Evolutionary conservation across 2,113 vertebrate genomes (phyloP).

Genomic region (Rynchops niger): DNA sequence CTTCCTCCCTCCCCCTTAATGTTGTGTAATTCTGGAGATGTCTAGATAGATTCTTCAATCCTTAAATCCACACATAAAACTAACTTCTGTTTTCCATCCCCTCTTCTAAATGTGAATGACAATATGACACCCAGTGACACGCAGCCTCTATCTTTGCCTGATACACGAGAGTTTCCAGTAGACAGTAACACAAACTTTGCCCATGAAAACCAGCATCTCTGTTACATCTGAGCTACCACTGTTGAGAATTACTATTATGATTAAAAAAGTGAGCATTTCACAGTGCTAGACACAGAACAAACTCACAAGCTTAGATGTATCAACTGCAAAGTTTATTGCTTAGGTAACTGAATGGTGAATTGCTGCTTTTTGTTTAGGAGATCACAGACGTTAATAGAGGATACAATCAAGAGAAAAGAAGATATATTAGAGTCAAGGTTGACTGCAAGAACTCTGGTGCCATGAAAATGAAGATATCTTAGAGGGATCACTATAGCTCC

Average conservation of each 20-base stretch:
- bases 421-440: background rate
- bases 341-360: background rate
- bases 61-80: background rate
- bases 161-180: background rate
- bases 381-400: background rate
- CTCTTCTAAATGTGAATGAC: background rate
- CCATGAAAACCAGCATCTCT: background rate
- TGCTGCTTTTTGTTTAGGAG: background rate
- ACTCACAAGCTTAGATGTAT: background rate
- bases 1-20: background rate
- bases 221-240: background rate
- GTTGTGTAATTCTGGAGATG: background rate
- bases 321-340: background rate
- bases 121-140: background rate
- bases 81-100: background rate
- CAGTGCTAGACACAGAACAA: background rate
- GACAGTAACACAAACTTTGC: background rate
- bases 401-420: background rate
- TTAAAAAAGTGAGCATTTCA: background rate
- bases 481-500: background rate
- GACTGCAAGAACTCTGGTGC: background rate
- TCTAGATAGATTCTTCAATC: background rate
- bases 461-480: background rate
- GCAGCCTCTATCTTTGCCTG: background rate
- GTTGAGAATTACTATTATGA: background rate